Conservation (phyloP, 2,888 invertebrate species). For the Leptinotarsa juncta region DNA sequence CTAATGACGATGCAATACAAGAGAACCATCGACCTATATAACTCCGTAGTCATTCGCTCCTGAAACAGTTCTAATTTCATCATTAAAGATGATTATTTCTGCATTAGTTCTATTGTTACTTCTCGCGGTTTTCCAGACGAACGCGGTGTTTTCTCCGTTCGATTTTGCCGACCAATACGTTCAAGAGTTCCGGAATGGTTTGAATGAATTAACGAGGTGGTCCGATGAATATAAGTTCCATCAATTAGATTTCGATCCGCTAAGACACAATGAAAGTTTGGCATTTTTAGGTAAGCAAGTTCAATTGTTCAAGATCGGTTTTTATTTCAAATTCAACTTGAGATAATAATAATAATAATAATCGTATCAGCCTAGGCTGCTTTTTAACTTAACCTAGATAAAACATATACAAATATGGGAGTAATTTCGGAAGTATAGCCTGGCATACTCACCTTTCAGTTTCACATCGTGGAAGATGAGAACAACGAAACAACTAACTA, state of each 20-base stretch:
- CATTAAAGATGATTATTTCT: slow-evolving; percentile 23
- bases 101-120: slow-evolving; percentile 18
- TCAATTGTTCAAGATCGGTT: not conserved
- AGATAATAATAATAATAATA: too few relatives aligned
- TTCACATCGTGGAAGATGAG: too few relatives aligned
- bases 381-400: too few relatives aligned
- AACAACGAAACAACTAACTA: too few relatives aligned
- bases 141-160: slow-evolving; percentile 53
- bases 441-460: too few relatives aligned
- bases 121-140: slow-evolving; percentile 8
- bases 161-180: slow-evolving; percentile 58
- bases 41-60: not conserved
- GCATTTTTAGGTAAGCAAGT: slow-evolving; percentile 48
- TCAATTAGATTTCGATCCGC: slow-evolving; percentile 49
- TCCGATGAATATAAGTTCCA: slow-evolving; percentile 49
- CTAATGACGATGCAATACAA: not conserved
- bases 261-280: slow-evolving; percentile 50
- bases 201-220: slow-evolving; percentile 51
- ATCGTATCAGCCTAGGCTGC: too few relatives aligned
- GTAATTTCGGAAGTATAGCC: too few relatives aligned
- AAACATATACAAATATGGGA: too few relatives aligned
- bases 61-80: slow-evolving; percentile 27
- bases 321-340: too few relatives aligned
- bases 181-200: slow-evolving; percentile 53
- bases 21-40: slow-evolving; percentile 30